Conservation (phyloP, 2,797 vertebrate species). For the Rachycentron canadum region DNA sequence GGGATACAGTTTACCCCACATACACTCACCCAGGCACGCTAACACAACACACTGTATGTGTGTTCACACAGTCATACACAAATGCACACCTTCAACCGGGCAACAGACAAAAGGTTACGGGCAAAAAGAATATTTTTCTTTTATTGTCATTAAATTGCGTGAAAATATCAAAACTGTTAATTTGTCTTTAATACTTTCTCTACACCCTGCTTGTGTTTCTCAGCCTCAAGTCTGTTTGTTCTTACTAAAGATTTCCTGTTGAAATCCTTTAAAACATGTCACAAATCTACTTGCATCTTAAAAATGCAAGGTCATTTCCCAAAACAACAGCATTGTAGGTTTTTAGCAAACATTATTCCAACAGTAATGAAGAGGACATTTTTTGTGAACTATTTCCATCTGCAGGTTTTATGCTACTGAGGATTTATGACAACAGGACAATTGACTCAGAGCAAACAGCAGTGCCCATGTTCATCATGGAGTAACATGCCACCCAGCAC, state of each 20-base stretch:
- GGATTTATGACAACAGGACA: not conserved
- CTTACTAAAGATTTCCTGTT: not conserved
- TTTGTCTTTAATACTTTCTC: not conserved
- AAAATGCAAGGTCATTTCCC: not conserved
- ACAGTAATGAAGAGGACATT: constrained; percentile 5
- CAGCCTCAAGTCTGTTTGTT: not conserved
- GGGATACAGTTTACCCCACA: constrained; percentile 79
- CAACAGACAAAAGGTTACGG: constrained; percentile 12
- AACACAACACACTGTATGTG: constrained; percentile 41
- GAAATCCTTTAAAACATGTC: not conserved
- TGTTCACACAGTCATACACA: not conserved
- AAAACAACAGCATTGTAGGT: not conserved
- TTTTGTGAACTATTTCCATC: constrained; percentile 23
- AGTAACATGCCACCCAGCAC: not conserved
- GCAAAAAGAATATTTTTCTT: constrained; percentile 7
- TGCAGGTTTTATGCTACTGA: not conserved
- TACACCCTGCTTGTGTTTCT: not conserved
- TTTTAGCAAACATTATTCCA: constrained; percentile 17
- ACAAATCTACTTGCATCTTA: not conserved
- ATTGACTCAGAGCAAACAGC: not conserved
- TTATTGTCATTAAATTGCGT: not conserved
- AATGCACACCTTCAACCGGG: not conserved
- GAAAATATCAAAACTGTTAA: not conserved
- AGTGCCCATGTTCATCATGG: not conserved
- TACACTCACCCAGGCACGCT: constrained; percentile 57